Evolutionary conservation across 2,797 vertebrate species (phyloP).

Genomic region (Sciurus carolinensis): DNA sequence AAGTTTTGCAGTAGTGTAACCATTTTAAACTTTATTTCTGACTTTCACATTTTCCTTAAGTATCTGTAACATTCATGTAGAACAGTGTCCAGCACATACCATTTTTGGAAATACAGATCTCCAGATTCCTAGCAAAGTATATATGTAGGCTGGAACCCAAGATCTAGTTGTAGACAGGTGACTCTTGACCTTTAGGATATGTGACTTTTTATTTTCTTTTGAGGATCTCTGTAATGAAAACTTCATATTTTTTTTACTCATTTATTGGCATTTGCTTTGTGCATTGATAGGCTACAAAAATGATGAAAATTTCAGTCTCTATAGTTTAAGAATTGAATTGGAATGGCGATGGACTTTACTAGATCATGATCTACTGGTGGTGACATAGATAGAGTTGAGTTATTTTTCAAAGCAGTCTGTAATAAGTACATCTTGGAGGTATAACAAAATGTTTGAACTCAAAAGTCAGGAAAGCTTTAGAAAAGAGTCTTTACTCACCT

Average conservation of each 20-base stretch:
- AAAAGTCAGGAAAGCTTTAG: constrained; percentile 6
- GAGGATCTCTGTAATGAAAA: background rate
- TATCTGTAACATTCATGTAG: background rate
- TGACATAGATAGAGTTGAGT: background rate
- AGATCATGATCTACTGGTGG: background rate
- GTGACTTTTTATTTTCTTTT: constrained; percentile 43
- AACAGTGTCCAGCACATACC: background rate
- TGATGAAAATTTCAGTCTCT: background rate
- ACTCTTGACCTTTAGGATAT: background rate
- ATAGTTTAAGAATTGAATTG: background rate
- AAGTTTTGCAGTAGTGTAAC: background rate
- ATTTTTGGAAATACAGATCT: constrained; percentile 35
- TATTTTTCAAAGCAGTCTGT: background rate
- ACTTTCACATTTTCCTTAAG: background rate
- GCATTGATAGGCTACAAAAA: background rate
- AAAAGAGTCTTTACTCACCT: background rate
- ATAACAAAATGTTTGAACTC: constrained; percentile 16
- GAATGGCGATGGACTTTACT: background rate
- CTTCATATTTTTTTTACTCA: background rate
- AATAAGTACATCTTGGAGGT: background rate
- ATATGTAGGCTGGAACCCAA: background rate
- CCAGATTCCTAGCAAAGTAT: background rate
- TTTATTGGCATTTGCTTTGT: background rate
- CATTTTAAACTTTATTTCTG: background rate
- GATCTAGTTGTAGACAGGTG: background rate